Base-by-base conservation (phyloP, 2,113 vertebrate genomes). In the Archilochus colubris region DNA sequence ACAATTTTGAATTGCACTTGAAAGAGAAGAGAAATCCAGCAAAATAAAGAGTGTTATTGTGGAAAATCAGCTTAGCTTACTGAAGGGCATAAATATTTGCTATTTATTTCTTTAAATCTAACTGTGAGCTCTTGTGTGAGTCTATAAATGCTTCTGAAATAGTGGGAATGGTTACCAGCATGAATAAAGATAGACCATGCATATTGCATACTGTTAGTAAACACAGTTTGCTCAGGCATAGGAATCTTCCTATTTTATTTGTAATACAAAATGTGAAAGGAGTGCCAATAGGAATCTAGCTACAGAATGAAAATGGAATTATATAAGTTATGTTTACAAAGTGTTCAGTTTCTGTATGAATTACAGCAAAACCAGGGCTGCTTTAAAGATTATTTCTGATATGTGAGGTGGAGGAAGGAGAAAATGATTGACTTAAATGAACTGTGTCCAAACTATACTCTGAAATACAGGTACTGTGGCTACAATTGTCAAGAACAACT, bases 391-490 rank as follows among this genome's bases (percentile, higher is more conserved):
- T 2, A 63, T 38, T 79, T 72, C 48, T 92, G 43, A 51, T 23
- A 12, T 40, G 21, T 61, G 25, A 63, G 18, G 33, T 33, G 24
- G 8, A 59, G 10, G 4, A 0, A 1, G 4, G 3, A 44, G 24
- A 6, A 2, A 70, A 8, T 33, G 24, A 30, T 10, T 48, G 25
- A 31, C 59, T 79, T 72, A 67, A 70, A 77, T n/a, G 6, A 82
- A 61, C 4, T 17, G 8, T n/a, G 10, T 55, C 14, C 16, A 67
- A 57, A 4, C 14, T 75, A 14, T 70, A 17, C 14, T 67, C 36
- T 24, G 82, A 67, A 89, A 70, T 44, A 10, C 33, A 15, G 11
- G 15, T 69, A 18, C 15, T 38, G 25, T 57, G 20, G 3, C n/a
- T 48, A 7, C 50, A 16, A 46, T 33, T 82, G 40, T 53, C 23